These are phyloP conservation scores for Diarsia dahlii DNA, from an alignment of 2,888 invertebrate genomes.

Conservation along the genomic window DNA sequence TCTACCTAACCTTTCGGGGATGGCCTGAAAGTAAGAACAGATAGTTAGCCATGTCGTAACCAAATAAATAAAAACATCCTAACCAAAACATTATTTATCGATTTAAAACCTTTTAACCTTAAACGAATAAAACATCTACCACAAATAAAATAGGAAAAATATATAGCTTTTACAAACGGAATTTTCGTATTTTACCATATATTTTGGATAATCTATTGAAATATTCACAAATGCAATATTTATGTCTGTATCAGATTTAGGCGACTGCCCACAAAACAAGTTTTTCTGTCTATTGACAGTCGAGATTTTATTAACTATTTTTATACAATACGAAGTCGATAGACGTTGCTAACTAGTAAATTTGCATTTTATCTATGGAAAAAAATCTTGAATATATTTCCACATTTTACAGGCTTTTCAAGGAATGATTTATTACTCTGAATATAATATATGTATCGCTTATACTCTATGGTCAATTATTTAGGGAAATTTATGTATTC, in stretches of 20 bases:
- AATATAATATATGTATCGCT: constrained; percentile 19
- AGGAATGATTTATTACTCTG: constrained; percentile 31
- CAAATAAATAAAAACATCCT: neutral
- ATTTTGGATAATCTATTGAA: constrained; percentile 41
- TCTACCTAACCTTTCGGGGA: too few relatives aligned
- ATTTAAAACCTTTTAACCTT: constrained; percentile 10
- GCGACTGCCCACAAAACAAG: constrained; percentile 40
- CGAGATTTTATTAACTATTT: constrained; percentile 46
- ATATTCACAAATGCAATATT: constrained; percentile 57
- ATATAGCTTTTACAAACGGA: constrained; percentile 41
- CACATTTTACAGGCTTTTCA: constrained; percentile 30
- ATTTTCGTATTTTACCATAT: constrained; percentile 37
- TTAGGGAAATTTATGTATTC: constrained; percentile 17
- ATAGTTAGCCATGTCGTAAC: neutral
- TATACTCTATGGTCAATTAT: constrained; percentile 12
- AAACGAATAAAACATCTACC: constrained; percentile 20
- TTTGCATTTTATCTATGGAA: constrained; percentile 46
- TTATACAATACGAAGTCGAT: constrained; percentile 40
- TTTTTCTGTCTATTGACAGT: constrained; percentile 31
- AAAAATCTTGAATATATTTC: constrained; percentile 30
- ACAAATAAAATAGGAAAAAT: constrained; percentile 49
- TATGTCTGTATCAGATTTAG: constrained; percentile 62
- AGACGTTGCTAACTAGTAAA: constrained; percentile 22
- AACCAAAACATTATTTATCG: constrained; percentile 14
- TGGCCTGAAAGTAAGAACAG: neutral